A percentile compares a stretch with the other conserved stretches of the same genome.
Evolutionary conservation across 1,140 invertebrate genomes (phyloP).

Genomic region (Platyscapa corneri): DNA sequence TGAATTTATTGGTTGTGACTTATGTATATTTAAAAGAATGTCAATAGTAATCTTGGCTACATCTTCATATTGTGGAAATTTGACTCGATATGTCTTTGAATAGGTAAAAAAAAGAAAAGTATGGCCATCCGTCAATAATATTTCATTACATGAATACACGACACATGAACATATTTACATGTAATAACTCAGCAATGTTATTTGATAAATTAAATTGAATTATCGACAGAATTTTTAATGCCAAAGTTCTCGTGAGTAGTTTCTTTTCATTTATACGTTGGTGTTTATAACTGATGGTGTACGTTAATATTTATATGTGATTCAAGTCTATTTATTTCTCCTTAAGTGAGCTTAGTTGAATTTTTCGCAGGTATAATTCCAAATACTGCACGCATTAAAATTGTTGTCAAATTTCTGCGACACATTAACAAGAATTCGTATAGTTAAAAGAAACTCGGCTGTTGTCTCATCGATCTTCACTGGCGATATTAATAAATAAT

Average conservation of each 20-base stretch:
- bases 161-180: neutral
- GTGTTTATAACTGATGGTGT: neutral
- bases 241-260: neutral
- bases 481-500: constrained; percentile 21
- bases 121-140: neutral
- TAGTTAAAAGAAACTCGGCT: constrained; percentile 25
- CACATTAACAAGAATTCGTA: neutral
- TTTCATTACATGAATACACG: neutral
- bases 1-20: neutral
- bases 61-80: neutral
- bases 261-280: neutral
- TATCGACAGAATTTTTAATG: neutral
- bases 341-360: neutral
- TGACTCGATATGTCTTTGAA: neutral
- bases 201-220: neutral
- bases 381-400: neutral
- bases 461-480: constrained; percentile 13
- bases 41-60: constrained; percentile 2
- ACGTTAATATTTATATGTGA: neutral
- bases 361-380: neutral
- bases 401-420: neutral
- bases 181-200: neutral
- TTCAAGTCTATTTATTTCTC: neutral
- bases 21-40: neutral
- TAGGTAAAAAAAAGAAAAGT: neutral